Conservation (phyloP, 2,113 vertebrate species). For the Numida meleagris region DNA sequence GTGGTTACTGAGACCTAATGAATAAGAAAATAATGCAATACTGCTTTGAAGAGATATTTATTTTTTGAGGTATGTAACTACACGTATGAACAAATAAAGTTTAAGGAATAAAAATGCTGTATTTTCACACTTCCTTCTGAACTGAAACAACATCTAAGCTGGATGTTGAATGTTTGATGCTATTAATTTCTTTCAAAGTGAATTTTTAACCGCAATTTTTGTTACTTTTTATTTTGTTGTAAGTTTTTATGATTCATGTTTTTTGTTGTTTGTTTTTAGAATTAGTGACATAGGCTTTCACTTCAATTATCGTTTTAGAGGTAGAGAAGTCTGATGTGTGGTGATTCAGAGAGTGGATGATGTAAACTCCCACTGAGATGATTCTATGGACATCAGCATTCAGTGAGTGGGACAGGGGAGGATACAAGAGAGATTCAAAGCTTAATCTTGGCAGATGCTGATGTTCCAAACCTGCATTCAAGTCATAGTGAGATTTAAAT, state of each 20-base stretch:
- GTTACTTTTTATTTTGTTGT: background rate
- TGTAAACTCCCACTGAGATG: background rate
- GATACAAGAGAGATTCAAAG: background rate
- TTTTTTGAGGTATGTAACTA: constrained; percentile 32
- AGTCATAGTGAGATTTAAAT: background rate
- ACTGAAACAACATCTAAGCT: background rate
- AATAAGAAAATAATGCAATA: constrained; percentile 53
- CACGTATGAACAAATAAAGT: constrained; percentile 31
- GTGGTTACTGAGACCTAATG: constrained; percentile 54
- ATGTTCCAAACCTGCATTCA: background rate
- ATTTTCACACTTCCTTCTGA: background rate
- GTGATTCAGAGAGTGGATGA: background rate
- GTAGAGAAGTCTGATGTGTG: background rate
- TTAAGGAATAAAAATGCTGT: background rate
- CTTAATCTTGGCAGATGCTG: background rate
- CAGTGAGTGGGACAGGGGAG: background rate
- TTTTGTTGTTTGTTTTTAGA: background rate
- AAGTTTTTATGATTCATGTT: background rate
- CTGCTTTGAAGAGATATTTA: constrained; percentile 29
- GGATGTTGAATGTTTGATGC: background rate
- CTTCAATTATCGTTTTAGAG: background rate
- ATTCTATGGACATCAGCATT: background rate
- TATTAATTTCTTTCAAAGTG: constrained; percentile 19
- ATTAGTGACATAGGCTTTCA: background rate
- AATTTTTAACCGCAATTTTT: background rate